Percentiles rank a stretch among this genome's conserved stretches.
phyloP scores from a whole-genome alignment of 2,888 invertebrate species.

The Leptura quadrifasciata region DNA sequence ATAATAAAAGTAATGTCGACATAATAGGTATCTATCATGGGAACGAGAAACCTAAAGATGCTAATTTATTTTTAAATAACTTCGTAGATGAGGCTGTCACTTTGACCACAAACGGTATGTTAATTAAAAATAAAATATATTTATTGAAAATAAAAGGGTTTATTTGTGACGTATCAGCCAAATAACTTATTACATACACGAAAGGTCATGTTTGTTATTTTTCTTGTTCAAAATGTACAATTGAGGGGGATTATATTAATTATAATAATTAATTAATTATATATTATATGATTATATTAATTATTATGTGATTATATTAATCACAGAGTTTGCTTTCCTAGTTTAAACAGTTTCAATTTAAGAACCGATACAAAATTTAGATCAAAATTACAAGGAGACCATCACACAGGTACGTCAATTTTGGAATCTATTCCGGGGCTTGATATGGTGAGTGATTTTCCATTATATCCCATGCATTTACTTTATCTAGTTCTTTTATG shows the following conservation, averaged over 20 bases:
- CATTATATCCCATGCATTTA: slow-evolving; percentile 53
- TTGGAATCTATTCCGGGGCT: slow-evolving; percentile 55
- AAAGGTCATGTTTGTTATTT: slow-evolving; percentile 53
- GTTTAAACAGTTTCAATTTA: slow-evolving; percentile 36
- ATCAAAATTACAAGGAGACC: slow-evolving; percentile 44
- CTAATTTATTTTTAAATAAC: slow-evolving; percentile 45
- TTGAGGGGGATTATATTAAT: slow-evolving; percentile 40
- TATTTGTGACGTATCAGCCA: slow-evolving; percentile 56
- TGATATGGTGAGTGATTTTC: slow-evolving; percentile 56
- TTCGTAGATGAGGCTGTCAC: slow-evolving; percentile 51
- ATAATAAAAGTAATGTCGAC: slow-evolving; percentile 49
- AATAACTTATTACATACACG: slow-evolving; percentile 50
- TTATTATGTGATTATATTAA: slow-evolving; percentile 30
- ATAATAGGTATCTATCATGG: slow-evolving; percentile 54
- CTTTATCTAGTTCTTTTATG: slow-evolving; percentile 47
- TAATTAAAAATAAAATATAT: slow-evolving; percentile 37
- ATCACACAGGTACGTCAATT: slow-evolving; percentile 52
- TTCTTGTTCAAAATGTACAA: slow-evolving; percentile 58
- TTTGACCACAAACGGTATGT: slow-evolving; percentile 41
- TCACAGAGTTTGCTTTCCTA: slow-evolving; percentile 49
- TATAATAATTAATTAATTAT: too few species aligned
- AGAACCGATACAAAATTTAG: slow-evolving; percentile 46
- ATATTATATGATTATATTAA: too few species aligned
- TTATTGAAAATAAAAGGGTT: slow-evolving; percentile 47
- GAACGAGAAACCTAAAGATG: slow-evolving; percentile 53